Base-by-base conservation (phyloP, 2,113 vertebrate species). In the Megaceryle maxima region DNA sequence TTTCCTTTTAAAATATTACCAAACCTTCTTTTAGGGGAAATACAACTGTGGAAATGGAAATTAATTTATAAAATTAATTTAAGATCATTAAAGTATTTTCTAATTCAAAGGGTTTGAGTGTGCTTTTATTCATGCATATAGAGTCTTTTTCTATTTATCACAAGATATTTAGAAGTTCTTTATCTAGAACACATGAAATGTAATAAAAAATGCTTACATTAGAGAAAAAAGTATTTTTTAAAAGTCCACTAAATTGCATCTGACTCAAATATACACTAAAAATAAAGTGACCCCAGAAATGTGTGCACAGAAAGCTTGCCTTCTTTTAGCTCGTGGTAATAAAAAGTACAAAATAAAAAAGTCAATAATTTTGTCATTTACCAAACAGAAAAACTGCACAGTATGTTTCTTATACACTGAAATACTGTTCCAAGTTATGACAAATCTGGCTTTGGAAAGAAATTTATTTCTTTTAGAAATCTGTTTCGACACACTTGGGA, bases 11-110 rank as follows among this genome's bases (percentile, higher is more conserved):
- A 88, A 88, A 91, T 39, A 88, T 46, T 62, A 95, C 5, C 31
- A 74, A n/a, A 64, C 9, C 83, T 92, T 78, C 31, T 96, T 20
- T 46, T 88, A 50, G 21, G 4, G 53, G 51, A 78, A 83, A 21
- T 59, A 0, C 5, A 15, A 6, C 17, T 87, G 53, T 63, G 56
- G 29, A 96, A 95, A 91, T 46, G 17, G 14, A 94, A 92, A 87
- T 92, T 62, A 93, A 87, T 87, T 81, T 35, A 80, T 88, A 80
- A 74, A 92, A 92, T 83, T 2, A 43, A 63, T 96, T 75, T 90
- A 92, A 75, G 43, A 62, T 31, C 48, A 74, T 82, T 55, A 93
- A 92, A 85, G 33, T 57, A 51, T 87, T 90, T 94, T 83, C 31
- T 77, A 20, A 81, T 72, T 64, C 50, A 53, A 37, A 94, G 35